A percentile compares a stretch with the other conserved stretches of the same genome.
These are phyloP conservation scores for Capitulum mitella DNA, from an alignment of 2,888 invertebrate species.

Conservation along the genomic window DNA sequence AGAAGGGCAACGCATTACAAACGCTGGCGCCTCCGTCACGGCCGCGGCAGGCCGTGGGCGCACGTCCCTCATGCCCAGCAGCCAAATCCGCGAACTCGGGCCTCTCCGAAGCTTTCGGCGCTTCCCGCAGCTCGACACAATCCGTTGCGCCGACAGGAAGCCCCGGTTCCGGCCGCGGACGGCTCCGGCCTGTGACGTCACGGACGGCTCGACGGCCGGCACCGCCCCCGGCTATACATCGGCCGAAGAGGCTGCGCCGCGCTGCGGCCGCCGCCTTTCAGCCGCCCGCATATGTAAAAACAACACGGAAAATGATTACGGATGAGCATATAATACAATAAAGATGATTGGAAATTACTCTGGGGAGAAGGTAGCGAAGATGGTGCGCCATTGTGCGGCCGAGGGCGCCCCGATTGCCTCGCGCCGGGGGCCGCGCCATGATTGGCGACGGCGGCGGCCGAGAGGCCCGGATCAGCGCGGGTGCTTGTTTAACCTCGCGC, in stretches of 20 bases:
- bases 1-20: too few species aligned
- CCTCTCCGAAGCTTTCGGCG: not conserved
- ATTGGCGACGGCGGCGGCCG: conserved; percentile 3
- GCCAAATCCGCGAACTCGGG: too few species aligned
- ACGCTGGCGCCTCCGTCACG: too few species aligned
- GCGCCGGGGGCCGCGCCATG: not conserved
- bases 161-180: not conserved
- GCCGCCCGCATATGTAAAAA: conserved; percentile 4
- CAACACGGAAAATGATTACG: conserved; percentile 19
- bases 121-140: not conserved
- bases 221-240: not conserved
- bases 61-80: too few species aligned
- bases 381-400: not conserved
- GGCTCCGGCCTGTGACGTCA: not conserved
- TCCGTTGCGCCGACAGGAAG: not conserved
- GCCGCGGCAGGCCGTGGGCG: too few species aligned
- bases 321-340: conserved; percentile 20
- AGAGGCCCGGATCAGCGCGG: not conserved
- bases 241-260: not conserved
- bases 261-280: not conserved
- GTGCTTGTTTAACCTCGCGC: conserved; percentile 9
- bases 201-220: not conserved
- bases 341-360: conserved; percentile 20
- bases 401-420: not conserved
- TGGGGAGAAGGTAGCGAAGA: conserved; percentile 8